Evolutionary conservation across 2,888 invertebrate species (phyloP), one percentile per base, ranked within the genome.

Genomic region (Miltochrista miniata): DNA sequence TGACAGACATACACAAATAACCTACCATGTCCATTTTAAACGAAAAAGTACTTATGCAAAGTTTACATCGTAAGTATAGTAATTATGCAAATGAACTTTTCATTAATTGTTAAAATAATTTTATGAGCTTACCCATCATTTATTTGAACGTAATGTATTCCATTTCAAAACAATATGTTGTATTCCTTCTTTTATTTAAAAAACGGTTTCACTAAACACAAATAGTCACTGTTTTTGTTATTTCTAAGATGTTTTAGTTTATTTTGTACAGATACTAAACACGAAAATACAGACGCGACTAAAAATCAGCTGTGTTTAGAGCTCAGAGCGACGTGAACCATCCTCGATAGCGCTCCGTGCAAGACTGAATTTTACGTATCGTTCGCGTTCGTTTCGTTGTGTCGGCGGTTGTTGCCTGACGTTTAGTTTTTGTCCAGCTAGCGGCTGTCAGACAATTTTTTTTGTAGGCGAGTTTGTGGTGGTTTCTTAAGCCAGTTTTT

Each of bases 331-430:
- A 72, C 79, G 74, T 85, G 54, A 63, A 59, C 79, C 69, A 54
- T 71, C 64, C 68, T 40, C 44, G 42, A 68, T 70, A 79, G 68
- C 70, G 82, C 79, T 78, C 73, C 72, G 70, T 71, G 76, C 82
- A 76, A 24, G 82, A 90, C 90, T 90, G 85, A 82, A 66, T 88
- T 24, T 90, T 85, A 81, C 68, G 67, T 59, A 67, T 57, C 57
- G 63, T 63, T 64, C 53, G 54, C 56, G 18, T 63, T 53, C 57
- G 63, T 56, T 52, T 11, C 31, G 31, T 10, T 24, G 11, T 31
- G 59, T 35, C 18, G 38, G 38, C 18, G 38, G 38, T n/a, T 11
- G 37, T 36, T 14, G 38, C 7, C 37, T 61, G 59, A 24, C 70
- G 67, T 66, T 68, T 65, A 60, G 62, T 68, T 72, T 72, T 69